A percentile compares a stretch with the other conserved stretches of the same genome.
Conservation (phyloP, 2,113 vertebrate species). For the Azemiops feae region DNA sequence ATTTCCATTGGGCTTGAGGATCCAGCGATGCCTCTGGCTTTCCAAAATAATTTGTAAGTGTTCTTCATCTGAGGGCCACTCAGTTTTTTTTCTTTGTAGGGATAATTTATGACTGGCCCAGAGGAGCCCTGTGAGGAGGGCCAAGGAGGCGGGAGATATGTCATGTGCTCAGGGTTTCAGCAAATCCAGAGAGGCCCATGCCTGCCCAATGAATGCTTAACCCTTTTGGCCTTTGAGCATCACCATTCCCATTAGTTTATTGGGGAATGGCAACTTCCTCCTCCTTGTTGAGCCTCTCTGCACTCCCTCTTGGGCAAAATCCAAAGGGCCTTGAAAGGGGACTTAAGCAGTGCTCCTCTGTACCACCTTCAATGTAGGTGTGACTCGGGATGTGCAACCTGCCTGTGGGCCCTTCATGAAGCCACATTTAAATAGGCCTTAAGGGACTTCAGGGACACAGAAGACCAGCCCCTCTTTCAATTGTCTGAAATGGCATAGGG, state of each 20-base stretch:
- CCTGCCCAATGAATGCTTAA: background rate
- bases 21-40: background rate
- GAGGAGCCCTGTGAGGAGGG: background rate
- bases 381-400: background rate
- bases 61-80: background rate
- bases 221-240: background rate
- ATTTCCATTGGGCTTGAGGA: background rate
- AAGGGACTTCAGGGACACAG: background rate
- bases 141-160: background rate
- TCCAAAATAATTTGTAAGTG: background rate
- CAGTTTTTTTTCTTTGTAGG: background rate
- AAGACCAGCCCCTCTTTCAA: background rate
- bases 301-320: background rate
- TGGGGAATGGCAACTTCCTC: background rate
- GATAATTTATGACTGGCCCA: background rate
- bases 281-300: background rate
- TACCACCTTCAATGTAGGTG: background rate
- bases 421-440: background rate
- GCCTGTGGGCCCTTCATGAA: background rate
- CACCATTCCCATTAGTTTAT: background rate
- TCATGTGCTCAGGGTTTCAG: background rate
- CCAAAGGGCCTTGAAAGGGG: background rate
- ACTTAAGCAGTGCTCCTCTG: background rate
- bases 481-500: too few relatives aligned
- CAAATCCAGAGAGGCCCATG: background rate